Percentiles rank a stretch among this genome's conserved stretches.
These are phyloP conservation scores for Xiphorhynchus elegans DNA, from an alignment of 2,113 vertebrate species.

Conservation along the genomic window DNA sequence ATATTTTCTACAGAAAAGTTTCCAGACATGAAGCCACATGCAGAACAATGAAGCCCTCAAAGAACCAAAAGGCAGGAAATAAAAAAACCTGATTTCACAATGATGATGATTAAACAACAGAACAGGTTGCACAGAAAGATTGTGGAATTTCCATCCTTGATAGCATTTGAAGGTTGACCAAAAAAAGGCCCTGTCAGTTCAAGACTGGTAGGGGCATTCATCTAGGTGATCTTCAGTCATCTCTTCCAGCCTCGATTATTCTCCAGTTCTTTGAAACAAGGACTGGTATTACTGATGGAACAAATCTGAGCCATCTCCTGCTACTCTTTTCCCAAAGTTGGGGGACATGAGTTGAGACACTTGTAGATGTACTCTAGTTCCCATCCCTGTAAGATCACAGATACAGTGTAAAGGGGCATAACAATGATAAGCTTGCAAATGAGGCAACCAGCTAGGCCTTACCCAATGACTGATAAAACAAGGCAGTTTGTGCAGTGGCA, in stretches of 20 bases:
- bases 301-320: background rate
- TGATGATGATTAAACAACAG: background rate
- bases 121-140: background rate
- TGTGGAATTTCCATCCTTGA: background rate
- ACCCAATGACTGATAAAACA: background rate
- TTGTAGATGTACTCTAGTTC: background rate
- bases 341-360: background rate
- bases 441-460: background rate
- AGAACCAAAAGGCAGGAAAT: background rate
- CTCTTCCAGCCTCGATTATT: background rate
- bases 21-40: background rate
- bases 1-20: background rate
- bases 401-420: background rate
- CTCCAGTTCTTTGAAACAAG: background rate
- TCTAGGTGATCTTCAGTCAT: fast-evolving
- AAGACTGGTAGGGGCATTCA: background rate
- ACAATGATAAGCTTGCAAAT: background rate
- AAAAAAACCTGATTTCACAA: background rate
- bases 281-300: background rate
- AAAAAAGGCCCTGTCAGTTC: background rate
- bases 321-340: background rate
- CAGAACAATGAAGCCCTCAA: background rate
- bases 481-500: background rate
- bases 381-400: background rate
- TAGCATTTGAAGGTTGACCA: background rate